Evolutionary conservation across 2,888 invertebrate genomes (phyloP).

Genomic region (Coelogynopora nodosa): DNA sequence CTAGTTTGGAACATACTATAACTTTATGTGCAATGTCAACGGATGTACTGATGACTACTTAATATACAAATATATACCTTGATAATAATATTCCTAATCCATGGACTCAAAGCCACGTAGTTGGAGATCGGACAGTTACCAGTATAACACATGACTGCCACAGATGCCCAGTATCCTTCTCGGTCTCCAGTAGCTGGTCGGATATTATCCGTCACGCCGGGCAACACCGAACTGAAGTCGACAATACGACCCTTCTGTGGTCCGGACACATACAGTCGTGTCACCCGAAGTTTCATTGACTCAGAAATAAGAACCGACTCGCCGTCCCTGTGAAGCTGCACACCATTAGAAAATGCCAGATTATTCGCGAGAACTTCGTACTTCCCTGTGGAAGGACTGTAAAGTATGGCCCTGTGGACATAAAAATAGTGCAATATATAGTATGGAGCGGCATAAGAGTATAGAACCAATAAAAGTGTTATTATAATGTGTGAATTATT

Average conservation of each 20-base stretch:
- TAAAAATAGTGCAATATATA: no score
- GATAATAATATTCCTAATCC: neutral
- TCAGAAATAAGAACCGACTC: conserved; percentile 78
- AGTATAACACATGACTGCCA: neutral
- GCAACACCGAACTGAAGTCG: conserved; percentile 72
- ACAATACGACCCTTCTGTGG: neutral
- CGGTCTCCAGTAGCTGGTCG: conserved; percentile 53
- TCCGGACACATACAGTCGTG: conserved; percentile 67
- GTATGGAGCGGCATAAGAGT: no score
- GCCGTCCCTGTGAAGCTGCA: conserved; percentile 75
- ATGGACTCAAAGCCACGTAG: neutral
- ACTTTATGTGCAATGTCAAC: no score
- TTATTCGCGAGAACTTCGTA: conserved; percentile 63
- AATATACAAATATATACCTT: neutral
- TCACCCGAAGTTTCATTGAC: conserved; percentile 68
- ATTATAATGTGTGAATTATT: no score
- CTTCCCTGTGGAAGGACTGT: conserved; percentile 24
- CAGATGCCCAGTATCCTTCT: conserved; percentile 61
- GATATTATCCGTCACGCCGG: conserved; percentile 70
- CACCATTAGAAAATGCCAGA: conserved; percentile 81
- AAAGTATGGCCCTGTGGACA: neutral
- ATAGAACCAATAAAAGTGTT: no score
- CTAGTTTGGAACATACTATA: no score
- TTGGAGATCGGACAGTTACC: neutral
- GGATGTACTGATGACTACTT: no score